Percentiles rank a stretch among this genome's conserved stretches.
These are phyloP conservation scores for Neotoma lepida DNA, from an alignment of 2,113 vertebrate species.

Conservation along the genomic window DNA sequence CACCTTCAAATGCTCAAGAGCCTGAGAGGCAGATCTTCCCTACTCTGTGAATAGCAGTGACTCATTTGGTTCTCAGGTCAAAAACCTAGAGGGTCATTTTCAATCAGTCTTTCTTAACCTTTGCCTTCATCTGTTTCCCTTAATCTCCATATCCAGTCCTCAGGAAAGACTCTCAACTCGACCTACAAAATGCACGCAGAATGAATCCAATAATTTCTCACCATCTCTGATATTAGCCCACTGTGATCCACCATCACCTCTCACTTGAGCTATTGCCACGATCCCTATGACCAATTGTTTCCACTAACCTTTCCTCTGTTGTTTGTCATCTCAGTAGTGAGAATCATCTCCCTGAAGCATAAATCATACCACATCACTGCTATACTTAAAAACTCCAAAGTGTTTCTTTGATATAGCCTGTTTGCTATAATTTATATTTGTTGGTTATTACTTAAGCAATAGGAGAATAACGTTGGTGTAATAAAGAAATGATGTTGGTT, in stretches of 20 bases:
- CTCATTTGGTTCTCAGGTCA: neutral
- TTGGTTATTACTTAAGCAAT: neutral
- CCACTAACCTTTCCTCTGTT: neutral
- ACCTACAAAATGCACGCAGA: neutral
- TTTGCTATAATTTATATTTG: neutral
- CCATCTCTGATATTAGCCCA: no score
- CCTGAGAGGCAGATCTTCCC: neutral
- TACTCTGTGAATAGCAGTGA: neutral
- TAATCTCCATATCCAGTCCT: neutral
- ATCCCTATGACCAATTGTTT: neutral
- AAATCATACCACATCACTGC: neutral
- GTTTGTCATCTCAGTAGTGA: neutral
- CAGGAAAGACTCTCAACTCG: neutral
- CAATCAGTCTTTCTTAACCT: neutral
- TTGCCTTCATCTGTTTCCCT: neutral
- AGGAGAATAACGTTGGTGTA: neutral
- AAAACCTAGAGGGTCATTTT: neutral
- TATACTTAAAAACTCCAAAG: neutral
- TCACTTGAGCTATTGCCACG: neutral
- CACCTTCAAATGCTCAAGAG: neutral
- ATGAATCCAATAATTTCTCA: neutral
- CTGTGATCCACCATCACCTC: neutral
- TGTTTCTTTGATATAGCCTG: neutral
- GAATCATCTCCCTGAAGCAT: neutral
- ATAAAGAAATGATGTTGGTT: neutral